A percentile compares a stretch with the other conserved stretches of the same genome.
Evolutionary conservation across 2,113 vertebrate species (phyloP).

Genomic region (Trichomycterus rosablanca): DNA sequence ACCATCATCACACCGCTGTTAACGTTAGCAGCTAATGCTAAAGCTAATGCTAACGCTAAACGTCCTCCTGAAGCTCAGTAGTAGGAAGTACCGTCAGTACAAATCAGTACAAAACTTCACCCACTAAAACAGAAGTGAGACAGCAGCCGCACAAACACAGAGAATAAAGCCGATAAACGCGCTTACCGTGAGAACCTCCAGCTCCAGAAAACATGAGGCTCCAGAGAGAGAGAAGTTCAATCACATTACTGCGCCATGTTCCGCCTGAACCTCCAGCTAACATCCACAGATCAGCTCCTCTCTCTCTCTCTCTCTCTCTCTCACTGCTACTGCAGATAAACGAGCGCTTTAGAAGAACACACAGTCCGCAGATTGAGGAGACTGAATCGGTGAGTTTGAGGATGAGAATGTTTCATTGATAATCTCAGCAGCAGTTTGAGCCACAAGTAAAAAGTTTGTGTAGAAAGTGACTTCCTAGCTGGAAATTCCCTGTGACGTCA

Average conservation of each 20-base stretch:
- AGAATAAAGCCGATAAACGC: not conserved
- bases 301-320: no score
- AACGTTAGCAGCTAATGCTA: no score
- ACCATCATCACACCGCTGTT: no score
- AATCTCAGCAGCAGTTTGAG: conserved; percentile 12
- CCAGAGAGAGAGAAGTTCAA: not conserved
- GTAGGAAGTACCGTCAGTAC: not conserved
- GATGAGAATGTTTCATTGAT: not conserved
- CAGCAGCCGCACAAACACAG: not conserved
- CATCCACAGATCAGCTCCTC: no score
- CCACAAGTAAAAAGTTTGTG: conserved; percentile 29
- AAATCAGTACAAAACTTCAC: not conserved
- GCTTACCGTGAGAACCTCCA: not conserved
- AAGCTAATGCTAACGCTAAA: not conserved
- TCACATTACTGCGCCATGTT: conserved; percentile 45
- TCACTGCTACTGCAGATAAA: no score
- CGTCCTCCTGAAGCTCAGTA: not conserved
- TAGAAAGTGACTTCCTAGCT: conserved; percentile 59
- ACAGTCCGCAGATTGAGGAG: no score
- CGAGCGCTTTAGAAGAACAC: no score
- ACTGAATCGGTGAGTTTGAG: not conserved
- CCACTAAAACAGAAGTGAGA: not conserved
- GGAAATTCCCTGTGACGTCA: conserved; percentile 73
- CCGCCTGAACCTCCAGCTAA: not conserved
- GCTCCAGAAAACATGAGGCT: not conserved